Conservation (phyloP, 1,140 invertebrate genomes). For the Drosophila melanogaster region Release_6_plus_ISO1_MT NT_033779.5:1732501-1733000, state of each 20-base stretch:
- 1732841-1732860: constrained; percentile 1
- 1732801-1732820: neutral
- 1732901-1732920: neutral
- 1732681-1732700: too few species aligned
- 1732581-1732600: constrained; percentile 22
- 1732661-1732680: constrained; percentile 1
- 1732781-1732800: neutral
- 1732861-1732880: neutral
- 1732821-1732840: neutral
- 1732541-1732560: constrained; percentile 42
- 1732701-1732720: neutral
- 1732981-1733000: constrained; percentile 47
- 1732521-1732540: constrained; percentile 57
- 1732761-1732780: neutral
- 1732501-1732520: constrained; percentile 19
- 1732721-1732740: neutral
- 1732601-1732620: constrained; percentile 5
- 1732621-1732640: neutral
- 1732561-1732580: constrained; percentile 36
- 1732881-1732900: neutral
- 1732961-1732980: neutral
- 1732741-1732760: neutral
- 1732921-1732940: neutral
- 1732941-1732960: constrained; percentile 1
- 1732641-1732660: constrained; percentile 3